Conservation (phyloP, 2,113 vertebrate species). For the Tragulus kanchil region DNA sequence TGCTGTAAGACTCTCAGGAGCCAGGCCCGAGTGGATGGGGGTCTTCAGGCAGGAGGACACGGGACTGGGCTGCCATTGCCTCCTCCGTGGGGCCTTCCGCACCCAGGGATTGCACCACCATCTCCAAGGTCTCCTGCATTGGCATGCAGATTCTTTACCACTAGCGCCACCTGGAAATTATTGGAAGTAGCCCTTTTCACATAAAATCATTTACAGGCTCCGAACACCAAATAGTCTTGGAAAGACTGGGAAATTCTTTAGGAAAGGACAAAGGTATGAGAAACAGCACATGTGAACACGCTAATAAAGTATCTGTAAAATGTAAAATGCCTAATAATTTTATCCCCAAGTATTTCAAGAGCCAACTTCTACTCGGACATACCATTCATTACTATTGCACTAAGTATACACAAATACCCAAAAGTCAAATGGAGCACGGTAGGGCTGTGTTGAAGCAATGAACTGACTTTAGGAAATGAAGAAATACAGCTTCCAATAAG, state of each 20-base stretch:
- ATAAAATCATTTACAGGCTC: conserved; percentile 21
- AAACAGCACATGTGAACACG: background rate
- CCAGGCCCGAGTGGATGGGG: too few species aligned
- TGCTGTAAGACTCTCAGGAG: too few species aligned
- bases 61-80: too few species aligned
- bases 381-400: background rate
- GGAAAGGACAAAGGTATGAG: conserved; percentile 7
- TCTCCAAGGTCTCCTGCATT: too few species aligned
- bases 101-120: too few species aligned
- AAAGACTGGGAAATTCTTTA: background rate
- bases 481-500: background rate
- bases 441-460: background rate
- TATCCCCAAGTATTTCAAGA: conserved; percentile 35
- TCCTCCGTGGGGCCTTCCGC: too few species aligned
- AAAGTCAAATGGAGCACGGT: background rate
- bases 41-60: too few species aligned
- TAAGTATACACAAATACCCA: background rate
- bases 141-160: too few species aligned
- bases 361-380: background rate
- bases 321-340: conserved; percentile 24
- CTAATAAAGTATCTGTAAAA: background rate
- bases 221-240: conserved; percentile 6
- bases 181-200: background rate
- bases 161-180: too few species aligned
- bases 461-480: background rate